Evolutionary conservation across 2,113 vertebrate species (phyloP).

Genomic region (Vulpes lagopus): DNA sequence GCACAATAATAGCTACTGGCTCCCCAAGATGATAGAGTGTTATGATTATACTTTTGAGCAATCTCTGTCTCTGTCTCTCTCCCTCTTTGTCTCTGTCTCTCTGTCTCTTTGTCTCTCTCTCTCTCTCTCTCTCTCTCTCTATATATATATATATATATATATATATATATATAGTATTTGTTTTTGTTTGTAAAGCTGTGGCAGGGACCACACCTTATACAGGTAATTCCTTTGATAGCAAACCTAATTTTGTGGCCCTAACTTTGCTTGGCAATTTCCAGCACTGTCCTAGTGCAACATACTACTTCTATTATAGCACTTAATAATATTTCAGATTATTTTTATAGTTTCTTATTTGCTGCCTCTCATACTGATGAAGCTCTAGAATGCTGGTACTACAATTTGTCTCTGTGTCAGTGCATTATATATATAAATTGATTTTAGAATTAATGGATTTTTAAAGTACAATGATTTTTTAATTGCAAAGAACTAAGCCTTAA

Average conservation of each 20-base stretch:
- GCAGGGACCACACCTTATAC: background rate
- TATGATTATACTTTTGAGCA: background rate
- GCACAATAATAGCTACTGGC: background rate
- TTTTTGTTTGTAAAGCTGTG: background rate
- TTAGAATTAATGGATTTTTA: background rate
- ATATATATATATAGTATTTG: background rate
- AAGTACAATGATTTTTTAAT: background rate
- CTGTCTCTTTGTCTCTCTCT: too few relatives aligned
- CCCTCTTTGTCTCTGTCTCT: too few relatives aligned
- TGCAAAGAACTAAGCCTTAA: conserved; percentile 28
- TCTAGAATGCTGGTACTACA: too few relatives aligned
- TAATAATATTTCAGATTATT: background rate
- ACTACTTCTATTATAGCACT: background rate
- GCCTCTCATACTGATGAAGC: background rate
- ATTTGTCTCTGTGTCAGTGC: background rate
- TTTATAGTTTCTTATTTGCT: background rate
- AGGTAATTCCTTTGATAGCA: background rate
- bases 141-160: background rate
- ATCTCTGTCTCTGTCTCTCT: background rate
- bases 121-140: background rate
- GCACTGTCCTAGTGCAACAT: too few relatives aligned
- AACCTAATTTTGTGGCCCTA: background rate
- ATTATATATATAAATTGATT: background rate
- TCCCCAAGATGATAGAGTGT: background rate
- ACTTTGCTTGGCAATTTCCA: background rate